Evolutionary conservation across 2,888 invertebrate species (phyloP).

Genomic region (Lasius fuliginosus): DNA sequence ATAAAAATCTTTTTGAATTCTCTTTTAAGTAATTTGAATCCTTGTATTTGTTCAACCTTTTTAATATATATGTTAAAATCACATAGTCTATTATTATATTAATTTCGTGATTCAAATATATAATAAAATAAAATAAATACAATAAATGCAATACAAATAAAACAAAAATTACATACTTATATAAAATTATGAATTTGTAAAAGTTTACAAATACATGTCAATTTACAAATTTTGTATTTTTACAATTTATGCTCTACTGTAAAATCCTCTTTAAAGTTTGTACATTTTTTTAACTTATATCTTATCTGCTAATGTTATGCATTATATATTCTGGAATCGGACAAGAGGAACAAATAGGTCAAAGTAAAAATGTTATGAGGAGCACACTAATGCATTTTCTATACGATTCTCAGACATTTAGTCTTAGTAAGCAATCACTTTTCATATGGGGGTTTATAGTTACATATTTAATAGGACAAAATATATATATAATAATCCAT

Average conservation of each 20-base stretch:
- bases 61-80: not conserved
- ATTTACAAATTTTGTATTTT: constrained; percentile 41
- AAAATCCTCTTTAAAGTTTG: constrained; percentile 28
- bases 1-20: not conserved
- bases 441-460: constrained; percentile 54
- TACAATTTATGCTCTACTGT: constrained; percentile 11
- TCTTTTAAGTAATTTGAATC: constrained; percentile 30
- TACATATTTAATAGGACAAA: constrained; percentile 51
- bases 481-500: constrained; percentile 24
- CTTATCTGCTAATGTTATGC: constrained; percentile 16
- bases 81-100: constrained; percentile 22
- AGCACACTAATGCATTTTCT: constrained; percentile 42
- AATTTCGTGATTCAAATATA: not conserved
- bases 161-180: constrained; percentile 34
- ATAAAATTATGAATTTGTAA: constrained; percentile 25
- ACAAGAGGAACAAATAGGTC: not conserved
- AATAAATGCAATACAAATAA: too few relatives aligned
- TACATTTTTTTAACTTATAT: not conserved
- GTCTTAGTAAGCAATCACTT: constrained; percentile 18
- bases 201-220: constrained; percentile 2
- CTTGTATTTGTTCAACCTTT: not conserved
- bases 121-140: not conserved
- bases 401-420: constrained; percentile 20
- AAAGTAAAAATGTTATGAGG: constrained; percentile 3
- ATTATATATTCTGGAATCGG: constrained; percentile 9